Base-by-base conservation (phyloP, 2,797 vertebrate species). In the Tadarida brasiliensis region DNA sequence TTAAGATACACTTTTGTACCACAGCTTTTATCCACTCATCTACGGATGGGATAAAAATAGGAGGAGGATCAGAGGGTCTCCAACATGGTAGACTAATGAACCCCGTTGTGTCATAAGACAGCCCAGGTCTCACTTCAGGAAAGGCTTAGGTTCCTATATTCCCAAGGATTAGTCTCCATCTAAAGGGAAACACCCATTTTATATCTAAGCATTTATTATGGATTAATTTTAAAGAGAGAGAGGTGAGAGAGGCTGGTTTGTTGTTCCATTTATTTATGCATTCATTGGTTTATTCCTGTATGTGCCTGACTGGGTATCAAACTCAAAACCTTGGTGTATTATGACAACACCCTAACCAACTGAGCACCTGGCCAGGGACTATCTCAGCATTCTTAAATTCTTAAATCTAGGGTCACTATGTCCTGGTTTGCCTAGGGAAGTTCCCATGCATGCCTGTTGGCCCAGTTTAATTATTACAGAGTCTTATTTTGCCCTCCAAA, bases 381-480 rank as follows among this genome's bases (percentile, higher is more conserved):
- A 70, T 70, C 67, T 12, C 39, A 39, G 20, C 33, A 70, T 70
- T 67, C n/a, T 33, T 67, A 54, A 56, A 33, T 54, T 78, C 54
- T 57, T 67, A 93, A 78, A 84, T 73, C 24, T 11, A 59, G 44
- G 2, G 19, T 77, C 35, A 83, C 11, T 11, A 16, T 57, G 16
- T 56, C 9, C 61, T 91, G 16, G 7, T 71, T 93, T 91, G 12
- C 5, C 15, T 44, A 14, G 12, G 1, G 47, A 7, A 73, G 20
- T 24, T 2, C 47, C 12, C 4, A 11, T 35, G 30, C 30, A 84
- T 17, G 22, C 6, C 11, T 86, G 4, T 16, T 80, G 10, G 17
- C 5, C 33, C 20, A 85, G 14, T 26, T 94, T 71, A 82, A 77
- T 90, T 77, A 90, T 35, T 87, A 87, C 26, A 82, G 44, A 70